Evolutionary conservation across 2,797 vertebrate genomes (phyloP), one percentile per base, ranked within the genome.

Genomic region (Ctenopoma multispine): DNA sequence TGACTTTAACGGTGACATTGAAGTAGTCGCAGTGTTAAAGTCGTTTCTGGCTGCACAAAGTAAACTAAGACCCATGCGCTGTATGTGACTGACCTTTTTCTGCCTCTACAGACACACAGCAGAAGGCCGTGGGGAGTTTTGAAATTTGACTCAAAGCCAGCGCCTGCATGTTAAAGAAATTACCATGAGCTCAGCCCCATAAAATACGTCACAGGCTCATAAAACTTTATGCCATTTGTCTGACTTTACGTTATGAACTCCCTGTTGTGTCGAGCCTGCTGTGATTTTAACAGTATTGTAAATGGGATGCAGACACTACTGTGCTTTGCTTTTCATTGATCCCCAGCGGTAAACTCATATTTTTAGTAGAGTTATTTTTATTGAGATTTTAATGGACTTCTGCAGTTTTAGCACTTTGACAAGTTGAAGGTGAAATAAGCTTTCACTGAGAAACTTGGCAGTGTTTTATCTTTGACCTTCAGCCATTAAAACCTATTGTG

Each of bases 161-260:
- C 65, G 58, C n/a, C 27, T 79, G 76, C 75, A 77, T 87, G 85
- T 76, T 81, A 75, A 84, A 89, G 73, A 81, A 85, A 81, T 90
- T 72, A 79, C 59, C 57, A 67, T 80, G 80, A 87, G 77, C 84
- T 89, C 85, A 88, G 66, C 79, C 56, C 64, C 70, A 61, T 87
- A 81, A 90, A 89, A 84, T 65, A 53, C 61, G 75, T 79, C 57
- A 64, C 53, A 43, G 65, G 41, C 70, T 78, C 63, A 46, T 88
- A 84, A 89, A 90, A 77, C 60, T 75, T 84, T 21, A 81, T 73
- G 63, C 34, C 59, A 24, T 74, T 69, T 77, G 67, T 75, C 78
- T 79, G 72, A 78, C 63, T 82, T 71, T 34, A 64, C 29, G 50
- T 69, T 47, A 77, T 24, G 48, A 63, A 63, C 77, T 86, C 73